Evolutionary conservation across 2,888 invertebrate species (phyloP).

Genomic region (Ornithoptera alexandrae): DNA sequence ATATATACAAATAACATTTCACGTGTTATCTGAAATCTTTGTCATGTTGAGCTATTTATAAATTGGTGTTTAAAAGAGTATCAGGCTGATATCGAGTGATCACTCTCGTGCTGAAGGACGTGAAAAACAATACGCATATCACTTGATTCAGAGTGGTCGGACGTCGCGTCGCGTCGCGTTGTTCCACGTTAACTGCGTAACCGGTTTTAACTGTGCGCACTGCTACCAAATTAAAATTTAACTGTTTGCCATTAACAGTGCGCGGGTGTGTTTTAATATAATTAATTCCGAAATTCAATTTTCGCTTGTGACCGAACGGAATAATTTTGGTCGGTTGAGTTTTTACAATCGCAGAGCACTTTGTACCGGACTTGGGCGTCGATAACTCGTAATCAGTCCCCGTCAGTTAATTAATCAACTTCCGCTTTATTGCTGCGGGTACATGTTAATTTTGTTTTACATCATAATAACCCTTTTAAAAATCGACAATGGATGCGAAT

Average conservation of each 20-base stretch:
- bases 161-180: constrained; percentile 25
- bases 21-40: too few relatives aligned
- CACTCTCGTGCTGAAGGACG: background rate
- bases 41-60: too few relatives aligned
- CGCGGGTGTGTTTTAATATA: constrained; percentile 38
- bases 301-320: constrained; percentile 21
- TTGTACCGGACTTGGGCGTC: constrained; percentile 12
- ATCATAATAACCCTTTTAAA: too few relatives aligned
- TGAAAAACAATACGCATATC: constrained; percentile 37
- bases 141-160: constrained; percentile 45
- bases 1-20: too few relatives aligned
- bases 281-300: constrained; percentile 28
- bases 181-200: constrained; percentile 35
- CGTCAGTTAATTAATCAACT: constrained; percentile 18
- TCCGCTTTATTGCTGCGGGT: background rate
- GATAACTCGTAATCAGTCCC: constrained; percentile 14
- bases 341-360: constrained; percentile 25
- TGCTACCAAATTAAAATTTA: constrained; percentile 41
- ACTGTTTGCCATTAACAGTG: constrained; percentile 36
- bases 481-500: too few relatives aligned
- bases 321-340: constrained; percentile 23
- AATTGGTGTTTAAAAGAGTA: too few relatives aligned
- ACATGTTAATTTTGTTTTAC: too few relatives aligned
- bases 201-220: constrained; percentile 33
- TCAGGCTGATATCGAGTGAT: too few relatives aligned